Percentiles rank a stretch among this genome's conserved stretches.
Conservation (phyloP, 1,140 invertebrate genomes). For the Procambarus clarkii region DNA sequence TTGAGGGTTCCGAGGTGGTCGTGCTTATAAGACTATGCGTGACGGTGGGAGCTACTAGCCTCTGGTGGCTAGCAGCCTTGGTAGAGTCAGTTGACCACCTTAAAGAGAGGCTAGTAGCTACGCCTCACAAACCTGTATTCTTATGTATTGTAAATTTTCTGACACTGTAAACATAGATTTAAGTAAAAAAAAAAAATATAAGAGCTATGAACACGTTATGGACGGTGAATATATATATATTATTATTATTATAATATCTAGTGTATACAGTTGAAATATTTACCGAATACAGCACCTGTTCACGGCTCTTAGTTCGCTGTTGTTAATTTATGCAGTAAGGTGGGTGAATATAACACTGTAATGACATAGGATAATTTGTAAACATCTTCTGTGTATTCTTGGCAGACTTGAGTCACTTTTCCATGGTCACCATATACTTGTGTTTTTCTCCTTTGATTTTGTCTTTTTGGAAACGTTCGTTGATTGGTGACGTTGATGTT, state of each 20-base stretch:
- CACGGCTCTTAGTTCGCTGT: constrained; percentile 22
- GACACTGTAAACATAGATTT: constrained; percentile 44
- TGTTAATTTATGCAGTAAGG: constrained; percentile 36
- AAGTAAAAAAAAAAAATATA: constrained; percentile 33
- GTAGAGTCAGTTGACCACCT: too few relatives aligned
- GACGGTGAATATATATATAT: background rate
- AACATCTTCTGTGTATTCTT: background rate
- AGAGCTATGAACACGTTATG: constrained; percentile 38
- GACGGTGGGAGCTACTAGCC: too few relatives aligned
- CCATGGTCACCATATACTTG: constrained; percentile 33
- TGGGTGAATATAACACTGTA: background rate
- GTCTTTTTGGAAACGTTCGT: background rate
- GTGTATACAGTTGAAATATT: constrained; percentile 21
- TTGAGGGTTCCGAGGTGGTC: too few relatives aligned
- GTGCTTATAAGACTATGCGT: too few relatives aligned
- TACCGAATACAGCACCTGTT: constrained; percentile 8
- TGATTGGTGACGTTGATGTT: background rate
- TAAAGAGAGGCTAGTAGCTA: background rate
- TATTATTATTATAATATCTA: background rate
- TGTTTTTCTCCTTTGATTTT: background rate
- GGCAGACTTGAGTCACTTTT: background rate
- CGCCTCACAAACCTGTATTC: background rate
- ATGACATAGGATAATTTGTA: background rate
- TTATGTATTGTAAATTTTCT: constrained; percentile 49
- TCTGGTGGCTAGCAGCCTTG: too few relatives aligned